phyloP scores from a whole-genome alignment of 2,113 vertebrate genomes.

The Sinocyclocheilus anophthalmus region DNA sequence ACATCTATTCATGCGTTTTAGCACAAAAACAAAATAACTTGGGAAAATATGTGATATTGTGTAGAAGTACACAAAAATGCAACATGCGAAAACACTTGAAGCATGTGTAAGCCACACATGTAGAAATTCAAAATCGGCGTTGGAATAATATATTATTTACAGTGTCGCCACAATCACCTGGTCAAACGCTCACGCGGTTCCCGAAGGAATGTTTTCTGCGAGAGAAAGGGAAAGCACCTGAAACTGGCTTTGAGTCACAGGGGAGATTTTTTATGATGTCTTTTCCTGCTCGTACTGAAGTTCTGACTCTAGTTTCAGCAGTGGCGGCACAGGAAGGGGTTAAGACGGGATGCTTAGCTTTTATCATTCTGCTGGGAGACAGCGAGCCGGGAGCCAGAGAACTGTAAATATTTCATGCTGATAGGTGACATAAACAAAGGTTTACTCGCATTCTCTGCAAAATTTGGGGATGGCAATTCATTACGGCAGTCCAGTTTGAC shows the following conservation, averaged over 20 bases:
- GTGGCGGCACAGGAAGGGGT: conserved; percentile 64
- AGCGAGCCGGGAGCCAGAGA: conserved; percentile 66
- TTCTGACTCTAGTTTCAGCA: conserved; percentile 40
- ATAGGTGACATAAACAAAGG: conserved; percentile 80
- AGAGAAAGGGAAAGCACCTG: conserved; percentile 45
- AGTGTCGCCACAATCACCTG: conserved; percentile 70
- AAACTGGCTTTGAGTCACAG: conserved; percentile 55
- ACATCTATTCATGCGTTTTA: background rate
- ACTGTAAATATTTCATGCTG: conserved; percentile 79
- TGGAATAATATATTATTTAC: conserved; percentile 68
- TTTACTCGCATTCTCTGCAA: conserved; percentile 76
- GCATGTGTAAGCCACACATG: conserved; percentile 62
- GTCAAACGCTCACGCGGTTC: conserved; percentile 72
- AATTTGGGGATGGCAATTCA: conserved; percentile 74
- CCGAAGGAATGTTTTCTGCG: conserved; percentile 64
- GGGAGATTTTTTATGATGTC: conserved; percentile 62
- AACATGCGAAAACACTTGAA: conserved; percentile 3
- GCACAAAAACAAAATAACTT: background rate
- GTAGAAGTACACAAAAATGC: background rate
- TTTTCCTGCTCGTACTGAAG: conserved; percentile 49
- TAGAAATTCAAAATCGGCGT: background rate
- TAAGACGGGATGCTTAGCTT: conserved; percentile 72
- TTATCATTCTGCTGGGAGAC: conserved; percentile 75
- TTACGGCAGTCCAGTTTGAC: conserved; percentile 67
- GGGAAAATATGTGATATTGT: background rate